Evolutionary conservation across 2,797 vertebrate genomes (phyloP).

Genomic region (Acanthurus leucopareius): DNA sequence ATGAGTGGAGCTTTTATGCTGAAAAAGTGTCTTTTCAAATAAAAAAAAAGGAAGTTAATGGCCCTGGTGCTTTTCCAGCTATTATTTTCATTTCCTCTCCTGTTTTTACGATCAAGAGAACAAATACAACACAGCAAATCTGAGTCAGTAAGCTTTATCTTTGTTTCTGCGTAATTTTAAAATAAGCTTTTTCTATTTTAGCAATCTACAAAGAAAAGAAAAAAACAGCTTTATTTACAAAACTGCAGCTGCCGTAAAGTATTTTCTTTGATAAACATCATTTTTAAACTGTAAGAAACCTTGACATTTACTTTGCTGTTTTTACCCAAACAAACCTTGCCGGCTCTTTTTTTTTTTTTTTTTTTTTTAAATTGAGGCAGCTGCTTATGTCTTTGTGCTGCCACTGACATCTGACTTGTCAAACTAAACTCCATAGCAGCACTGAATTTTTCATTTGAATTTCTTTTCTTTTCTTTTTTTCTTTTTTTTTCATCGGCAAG

Average conservation of each 20-base stretch:
- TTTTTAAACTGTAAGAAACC: constrained; percentile 32
- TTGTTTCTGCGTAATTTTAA: constrained; percentile 5
- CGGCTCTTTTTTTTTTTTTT: constrained; percentile 11
- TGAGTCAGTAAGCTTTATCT: constrained; percentile 10
- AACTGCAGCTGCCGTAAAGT: not conserved
- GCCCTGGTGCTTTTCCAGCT: constrained; percentile 18
- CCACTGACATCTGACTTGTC: constrained; percentile 71
- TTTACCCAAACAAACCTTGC: constrained; percentile 23
- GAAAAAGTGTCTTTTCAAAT: constrained; percentile 47
- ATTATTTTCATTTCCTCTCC: constrained; percentile 5
- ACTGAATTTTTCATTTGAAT: constrained; percentile 25
- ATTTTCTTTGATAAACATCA: constrained; percentile 35
- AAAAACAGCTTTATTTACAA: constrained; percentile 21
- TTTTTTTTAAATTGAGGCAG: constrained; percentile 39
- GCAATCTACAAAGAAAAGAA: not conserved
- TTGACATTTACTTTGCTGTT: constrained; percentile 59
- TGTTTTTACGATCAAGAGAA: constrained; percentile 1
- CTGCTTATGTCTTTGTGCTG: not conserved
- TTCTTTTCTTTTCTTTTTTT: not conserved
- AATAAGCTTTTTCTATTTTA: constrained; percentile 18
- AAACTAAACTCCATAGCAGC: constrained; percentile 52
- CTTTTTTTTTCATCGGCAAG: constrained; percentile 41
- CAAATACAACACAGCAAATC: not conserved
- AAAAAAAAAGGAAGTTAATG: not conserved
- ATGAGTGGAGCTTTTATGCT: constrained; percentile 30